Percentiles rank a stretch among this genome's conserved stretches.
Conservation (phyloP, 2,113 vertebrate genomes). For the Pachypanchax playfairii region DNA sequence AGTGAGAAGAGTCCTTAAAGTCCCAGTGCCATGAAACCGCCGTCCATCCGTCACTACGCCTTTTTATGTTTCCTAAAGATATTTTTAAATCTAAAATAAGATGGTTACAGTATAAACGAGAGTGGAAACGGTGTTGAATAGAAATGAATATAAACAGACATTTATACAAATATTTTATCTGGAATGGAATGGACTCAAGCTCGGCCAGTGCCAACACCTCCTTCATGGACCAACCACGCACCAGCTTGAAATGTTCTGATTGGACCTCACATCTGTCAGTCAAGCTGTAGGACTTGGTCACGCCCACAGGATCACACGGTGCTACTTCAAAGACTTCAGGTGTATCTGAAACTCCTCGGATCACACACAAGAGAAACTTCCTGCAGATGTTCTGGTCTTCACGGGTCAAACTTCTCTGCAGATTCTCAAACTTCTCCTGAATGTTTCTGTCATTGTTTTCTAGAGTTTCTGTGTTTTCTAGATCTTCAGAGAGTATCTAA, state of each 20-base stretch:
- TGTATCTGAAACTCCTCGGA: slow-evolving; percentile 21
- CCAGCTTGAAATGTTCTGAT: slow-evolving; percentile 34
- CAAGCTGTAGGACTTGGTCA: slow-evolving; percentile 31
- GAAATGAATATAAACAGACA: slow-evolving; percentile 26
- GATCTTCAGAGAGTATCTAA: slow-evolving; percentile 35
- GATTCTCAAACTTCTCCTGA: slow-evolving; percentile 45
- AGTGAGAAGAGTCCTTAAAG: slow-evolving; percentile 35
- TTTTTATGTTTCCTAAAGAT: slow-evolving; percentile 62
- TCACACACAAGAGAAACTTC: slow-evolving; percentile 4
- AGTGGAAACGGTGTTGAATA: slow-evolving; percentile 67
- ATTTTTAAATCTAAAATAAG: slow-evolving; percentile 70
- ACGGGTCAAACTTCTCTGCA: too few relatives aligned
- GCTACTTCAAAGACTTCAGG: slow-evolving; percentile 57
- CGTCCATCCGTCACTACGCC: slow-evolving; percentile 34
- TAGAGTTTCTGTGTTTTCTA: slow-evolving; percentile 59
- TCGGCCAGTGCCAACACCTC: slow-evolving; percentile 29
- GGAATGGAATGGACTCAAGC: slow-evolving; percentile 46
- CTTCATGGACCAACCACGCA: slow-evolving; percentile 30
- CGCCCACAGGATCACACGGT: slow-evolving; percentile 66
- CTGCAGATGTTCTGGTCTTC: slow-evolving; percentile 14
- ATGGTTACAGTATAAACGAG: slow-evolving; percentile 46
- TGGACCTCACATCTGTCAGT: slow-evolving; percentile 63
- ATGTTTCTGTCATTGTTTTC: slow-evolving; percentile 62
- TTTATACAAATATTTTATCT: slow-evolving; percentile 58
- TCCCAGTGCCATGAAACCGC: slow-evolving; percentile 43